These are phyloP conservation scores for Cheilosia urbana DNA, from an alignment of 2,888 invertebrate genomes.

Conservation along the genomic window DNA sequence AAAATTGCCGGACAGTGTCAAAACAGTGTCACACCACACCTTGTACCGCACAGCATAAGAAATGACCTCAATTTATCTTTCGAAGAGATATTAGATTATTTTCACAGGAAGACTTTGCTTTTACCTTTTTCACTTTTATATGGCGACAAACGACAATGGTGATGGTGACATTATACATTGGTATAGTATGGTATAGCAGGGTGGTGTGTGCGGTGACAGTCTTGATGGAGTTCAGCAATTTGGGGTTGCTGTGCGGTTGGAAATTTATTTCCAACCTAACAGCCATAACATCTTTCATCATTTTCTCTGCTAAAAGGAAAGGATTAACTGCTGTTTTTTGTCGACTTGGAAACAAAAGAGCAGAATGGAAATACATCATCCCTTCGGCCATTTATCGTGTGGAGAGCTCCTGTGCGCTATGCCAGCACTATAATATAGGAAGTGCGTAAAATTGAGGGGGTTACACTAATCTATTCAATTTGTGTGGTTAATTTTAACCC, in stretches of 20 bases:
- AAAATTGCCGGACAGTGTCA: slow-evolving; percentile 78
- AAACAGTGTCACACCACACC: slow-evolving; percentile 78
- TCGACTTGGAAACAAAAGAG: slow-evolving; percentile 19
- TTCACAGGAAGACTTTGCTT: slow-evolving; percentile 71
- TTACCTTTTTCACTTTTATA: slow-evolving; percentile 73
- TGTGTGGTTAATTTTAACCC: slow-evolving; percentile 76
- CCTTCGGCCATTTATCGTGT: slow-evolving; percentile 51
- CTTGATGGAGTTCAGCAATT: slow-evolving; percentile 53
- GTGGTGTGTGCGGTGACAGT: neutral
- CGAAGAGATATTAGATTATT: slow-evolving; percentile 75
- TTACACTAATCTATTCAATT: slow-evolving; percentile 77
- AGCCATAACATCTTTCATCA: slow-evolving; percentile 72
- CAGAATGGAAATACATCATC: slow-evolving; percentile 47
- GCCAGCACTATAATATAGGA: slow-evolving; percentile 17
- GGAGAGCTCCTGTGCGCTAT: neutral
- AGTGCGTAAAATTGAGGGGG: slow-evolving; percentile 65
- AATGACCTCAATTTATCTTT: slow-evolving; percentile 84
- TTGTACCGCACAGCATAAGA: slow-evolving; percentile 78
- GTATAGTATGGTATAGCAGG: neutral
- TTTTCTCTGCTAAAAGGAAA: slow-evolving; percentile 55
- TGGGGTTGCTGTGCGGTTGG: slow-evolving; percentile 58
- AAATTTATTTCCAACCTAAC: slow-evolving; percentile 69
- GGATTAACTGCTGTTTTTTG: slow-evolving; percentile 62
- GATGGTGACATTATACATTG: slow-evolving; percentile 5
- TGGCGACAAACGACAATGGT: slow-evolving; percentile 20